These are phyloP conservation scores for Ceyx margarethae DNA, from an alignment of 2,113 vertebrate genomes.

Conservation along the genomic window DNA sequence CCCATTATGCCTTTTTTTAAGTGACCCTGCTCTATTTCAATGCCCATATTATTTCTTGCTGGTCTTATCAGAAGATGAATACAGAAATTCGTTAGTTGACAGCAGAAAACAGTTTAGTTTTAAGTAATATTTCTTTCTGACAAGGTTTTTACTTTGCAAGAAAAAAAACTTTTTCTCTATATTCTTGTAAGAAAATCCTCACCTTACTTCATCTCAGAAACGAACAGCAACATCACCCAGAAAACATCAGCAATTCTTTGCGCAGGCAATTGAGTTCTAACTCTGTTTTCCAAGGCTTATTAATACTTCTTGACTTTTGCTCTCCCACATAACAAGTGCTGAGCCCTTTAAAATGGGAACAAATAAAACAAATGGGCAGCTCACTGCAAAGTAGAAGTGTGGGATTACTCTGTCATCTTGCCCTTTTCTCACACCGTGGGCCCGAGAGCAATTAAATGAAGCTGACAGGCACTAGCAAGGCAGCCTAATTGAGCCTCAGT, in stretches of 20 bases:
- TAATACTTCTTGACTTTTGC: background rate
- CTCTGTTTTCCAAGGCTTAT: background rate
- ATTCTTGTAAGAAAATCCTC: background rate
- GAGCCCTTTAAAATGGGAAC: background rate
- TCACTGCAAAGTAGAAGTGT: background rate
- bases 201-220: too few relatives aligned
- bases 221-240: too few relatives aligned
- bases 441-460: background rate
- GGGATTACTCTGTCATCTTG: background rate
- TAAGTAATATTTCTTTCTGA: background rate
- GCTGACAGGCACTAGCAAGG: conserved; percentile 7
- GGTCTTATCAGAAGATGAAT: background rate
- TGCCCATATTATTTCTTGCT: background rate
- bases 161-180: background rate
- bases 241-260: background rate
- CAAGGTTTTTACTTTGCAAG: background rate
- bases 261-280: background rate
- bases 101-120: background rate
- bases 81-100: background rate
- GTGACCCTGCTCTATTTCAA: background rate
- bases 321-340: background rate
- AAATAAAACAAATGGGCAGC: background rate
- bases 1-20: background rate
- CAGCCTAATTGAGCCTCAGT: conserved; percentile 21
- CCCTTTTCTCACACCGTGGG: background rate